phyloP scores from a whole-genome alignment of 2,888 invertebrate species.

The Hoplodrina blanda region DNA sequence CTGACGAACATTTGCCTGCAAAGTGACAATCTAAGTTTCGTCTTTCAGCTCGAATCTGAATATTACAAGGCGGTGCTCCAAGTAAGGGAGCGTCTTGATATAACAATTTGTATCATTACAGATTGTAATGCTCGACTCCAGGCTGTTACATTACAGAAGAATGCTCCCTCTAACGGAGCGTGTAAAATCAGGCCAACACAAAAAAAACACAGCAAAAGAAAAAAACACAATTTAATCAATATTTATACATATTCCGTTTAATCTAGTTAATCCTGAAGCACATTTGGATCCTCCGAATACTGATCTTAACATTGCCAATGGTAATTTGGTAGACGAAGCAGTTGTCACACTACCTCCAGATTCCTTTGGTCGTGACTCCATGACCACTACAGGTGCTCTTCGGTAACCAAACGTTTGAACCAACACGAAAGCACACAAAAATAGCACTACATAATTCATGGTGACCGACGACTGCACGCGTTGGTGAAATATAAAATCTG shows the following conservation, averaged over 20 bases:
- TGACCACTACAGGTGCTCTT: not conserved
- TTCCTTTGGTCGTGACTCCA: no score
- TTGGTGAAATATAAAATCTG: not conserved
- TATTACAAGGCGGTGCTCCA: no score
- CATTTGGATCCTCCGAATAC: conserved; percentile 36
- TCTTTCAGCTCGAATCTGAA: no score
- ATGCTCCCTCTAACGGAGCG: no score
- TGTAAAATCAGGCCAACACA: no score
- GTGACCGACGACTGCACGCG: not conserved
- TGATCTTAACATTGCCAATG: not conserved
- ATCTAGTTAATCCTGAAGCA: conserved; percentile 20
- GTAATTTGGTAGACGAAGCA: not conserved
- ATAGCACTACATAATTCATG: conserved; percentile 18
- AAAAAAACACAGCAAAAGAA: not conserved
- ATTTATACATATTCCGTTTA: conserved; percentile 42
- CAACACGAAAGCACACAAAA: conserved; percentile 6
- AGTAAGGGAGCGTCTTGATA: no score
- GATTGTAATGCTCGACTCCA: no score
- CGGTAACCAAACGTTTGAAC: not conserved
- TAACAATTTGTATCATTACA: no score
- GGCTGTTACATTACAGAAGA: no score
- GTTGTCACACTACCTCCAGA: not conserved
- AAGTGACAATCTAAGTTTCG: no score
- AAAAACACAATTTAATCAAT: conserved; percentile 20
- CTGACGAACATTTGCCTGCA: no score